Base-by-base conservation (phyloP, 2,888 invertebrate species). In the Chloromyia formosa region DNA sequence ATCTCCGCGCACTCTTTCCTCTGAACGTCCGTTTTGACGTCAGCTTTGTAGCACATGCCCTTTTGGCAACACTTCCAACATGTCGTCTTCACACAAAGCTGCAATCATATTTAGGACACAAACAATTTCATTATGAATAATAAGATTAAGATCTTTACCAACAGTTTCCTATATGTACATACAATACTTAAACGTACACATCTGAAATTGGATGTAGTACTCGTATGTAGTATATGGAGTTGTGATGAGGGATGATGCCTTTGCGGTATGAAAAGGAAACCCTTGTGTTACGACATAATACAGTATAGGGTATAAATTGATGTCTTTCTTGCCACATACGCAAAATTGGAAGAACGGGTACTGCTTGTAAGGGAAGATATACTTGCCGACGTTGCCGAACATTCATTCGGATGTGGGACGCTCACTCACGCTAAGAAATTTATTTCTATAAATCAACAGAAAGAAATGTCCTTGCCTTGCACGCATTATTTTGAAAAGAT, bases 91-190 rank as follows among this genome's bases (percentile, higher is more conserved):
- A 1, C n/a, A 49, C 45, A 22, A 35, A 40, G 10, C 54, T 54
- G 23, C 68, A 53, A 53, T 66, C 68, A 54, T 69, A 14, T 42
- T 56, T n/a, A 18, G 58, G 35, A 16, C 4, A 45, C 56, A 71
- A 58, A 71, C 71, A 58, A 71, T 71, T 71, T 58, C 71, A 58
- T 69, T 69, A 54, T 49, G 18, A 60, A 71, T 71, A 56, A 71
- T 71, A 35, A 58, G 56, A 71, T 71, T 58, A 71, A 69, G 22
- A 54, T 69, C 54, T 69, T 35, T 69, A 14, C 68, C 68, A n/a
- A 22, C 45, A 49, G n/a, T 12, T 62, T 3, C 10, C 14, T 20
- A 68, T n/a, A 42, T 35, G n/a, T 16, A 12, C 10, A 49, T 49
- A 49, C 12, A 3, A 12, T 5, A 49, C 16, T 1, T 49, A n/a